Conservation (phyloP, 2,888 invertebrate genomes). For the Boloria euphrosyne region DNA sequence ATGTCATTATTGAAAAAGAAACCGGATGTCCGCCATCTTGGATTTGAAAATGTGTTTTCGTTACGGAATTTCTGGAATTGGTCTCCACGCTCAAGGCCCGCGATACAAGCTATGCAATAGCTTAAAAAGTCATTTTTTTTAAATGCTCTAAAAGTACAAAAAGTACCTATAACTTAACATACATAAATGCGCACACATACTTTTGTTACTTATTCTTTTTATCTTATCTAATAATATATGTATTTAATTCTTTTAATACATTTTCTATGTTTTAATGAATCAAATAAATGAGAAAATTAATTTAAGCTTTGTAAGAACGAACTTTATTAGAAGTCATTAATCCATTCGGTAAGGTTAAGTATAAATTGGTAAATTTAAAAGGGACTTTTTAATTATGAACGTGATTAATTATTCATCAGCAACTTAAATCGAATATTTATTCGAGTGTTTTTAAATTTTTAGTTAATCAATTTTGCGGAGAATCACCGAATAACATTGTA, state of each 20-base stretch:
- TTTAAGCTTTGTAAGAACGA: slow-evolving; percentile 10
- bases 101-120: no score
- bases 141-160: no score
- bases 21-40: no score
- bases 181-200: no score
- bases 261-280: neutral
- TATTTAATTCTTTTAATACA: neutral
- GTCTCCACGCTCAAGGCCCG: no score
- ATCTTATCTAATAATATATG: neutral
- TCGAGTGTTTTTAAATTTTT: slow-evolving; percentile 1
- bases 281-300: slow-evolving; percentile 4
- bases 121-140: no score
- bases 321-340: slow-evolving; percentile 31
- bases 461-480: neutral
- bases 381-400: slow-evolving; percentile 27
- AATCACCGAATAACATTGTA: no score
- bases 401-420: slow-evolving; percentile 25
- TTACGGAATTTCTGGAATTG: no score
- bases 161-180: no score
- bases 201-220: no score
- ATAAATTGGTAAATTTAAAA: slow-evolving; percentile 29
- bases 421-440: slow-evolving; percentile 14
- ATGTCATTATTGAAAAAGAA: no score
- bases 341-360: slow-evolving; percentile 23
- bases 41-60: no score